Base-by-base conservation (phyloP, 1,140 invertebrate genomes). In the Drosophila nebulosa region DNA sequence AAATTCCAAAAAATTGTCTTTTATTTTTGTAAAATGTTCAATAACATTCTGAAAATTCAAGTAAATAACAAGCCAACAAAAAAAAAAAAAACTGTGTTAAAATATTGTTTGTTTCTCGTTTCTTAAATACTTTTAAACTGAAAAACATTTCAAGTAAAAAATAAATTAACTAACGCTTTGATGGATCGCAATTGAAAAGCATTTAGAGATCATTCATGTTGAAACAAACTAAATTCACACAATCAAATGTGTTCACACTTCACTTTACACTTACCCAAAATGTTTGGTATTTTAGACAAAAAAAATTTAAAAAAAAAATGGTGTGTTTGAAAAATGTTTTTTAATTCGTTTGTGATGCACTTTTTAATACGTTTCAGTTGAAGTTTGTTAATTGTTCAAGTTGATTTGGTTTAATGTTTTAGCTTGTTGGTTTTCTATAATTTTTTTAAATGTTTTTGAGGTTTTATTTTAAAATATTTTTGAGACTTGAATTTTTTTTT, bases 261-360 rank as follows among this genome's bases (percentile, higher is more conserved):
- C 39, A 46, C 39, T 46, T 60, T 27, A 30, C 42, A 63, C 61
- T 63, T 63, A 63, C 61, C 61, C 36, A 52, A 63, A 27, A 39
- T 55, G n/a, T 16, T 46, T 46, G 39, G 39, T 46, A 21, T 42
- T 39, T 42, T 0, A 7, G n/a, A n/a, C n/a, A 42, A 42, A 53
- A 53, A 26, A 27, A 53, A 53, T 53, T 4, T 53, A 53, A 2
- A 53, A 53, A 26, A 53, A 53, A 53, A 46, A 2, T 42, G n/a
- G n/a, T 46, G 16, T 1, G 9, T 21, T 46, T 10, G 2, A 10
- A 46, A 21, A 46, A 46, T 46, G 39, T 46, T 46, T 1, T 18
- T 46, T 46, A 16, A 46, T 46, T 46, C 10, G 16, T 42, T 42
- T 18, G 27, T 32, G 6, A 18, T 18, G 39, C 39, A 46, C 39